These are phyloP conservation scores for Taphrorychus bicolor DNA, from an alignment of 2,888 invertebrate species.

Conservation along the genomic window DNA sequence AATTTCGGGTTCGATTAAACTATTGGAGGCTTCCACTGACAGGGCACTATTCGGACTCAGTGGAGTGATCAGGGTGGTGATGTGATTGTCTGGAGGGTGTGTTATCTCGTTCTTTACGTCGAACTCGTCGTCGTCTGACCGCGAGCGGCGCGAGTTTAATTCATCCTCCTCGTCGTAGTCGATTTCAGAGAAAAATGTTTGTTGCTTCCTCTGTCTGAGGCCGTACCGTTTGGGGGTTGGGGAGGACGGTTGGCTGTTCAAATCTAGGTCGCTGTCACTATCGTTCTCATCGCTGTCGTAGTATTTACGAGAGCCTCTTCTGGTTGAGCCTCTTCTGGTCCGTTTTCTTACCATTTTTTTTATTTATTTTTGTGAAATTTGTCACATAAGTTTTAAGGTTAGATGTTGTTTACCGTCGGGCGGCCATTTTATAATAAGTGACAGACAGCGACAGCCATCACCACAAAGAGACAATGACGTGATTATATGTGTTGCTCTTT, in stretches of 20 bases:
- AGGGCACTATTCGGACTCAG: not conserved
- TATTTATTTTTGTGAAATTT: conserved; percentile 9
- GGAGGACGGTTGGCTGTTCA: conserved; percentile 36
- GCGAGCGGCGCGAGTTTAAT: conserved; percentile 15
- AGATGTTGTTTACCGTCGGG: conserved; percentile 11
- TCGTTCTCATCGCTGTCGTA: conserved; percentile 52
- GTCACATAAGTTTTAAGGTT: conserved; percentile 31
- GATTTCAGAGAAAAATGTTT: conserved; percentile 55
- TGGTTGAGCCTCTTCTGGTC: conserved; percentile 36
- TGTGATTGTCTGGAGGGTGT: conserved; percentile 9
- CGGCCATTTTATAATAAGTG: no score
- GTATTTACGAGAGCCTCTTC: conserved; percentile 37
- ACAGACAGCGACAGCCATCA: no score
- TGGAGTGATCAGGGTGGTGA: conserved; percentile 1
- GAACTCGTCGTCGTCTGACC: conserved; percentile 50
- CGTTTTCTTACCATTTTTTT: conserved; percentile 52
- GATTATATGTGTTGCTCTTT: no score
- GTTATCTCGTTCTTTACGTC: conserved; percentile 45
- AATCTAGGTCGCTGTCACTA: conserved; percentile 52
- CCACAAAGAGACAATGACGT: no score
- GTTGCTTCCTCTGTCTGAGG: conserved; percentile 49
- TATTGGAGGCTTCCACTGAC: not conserved
- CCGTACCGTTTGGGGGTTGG: conserved; percentile 51
- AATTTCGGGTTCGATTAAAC: not conserved
- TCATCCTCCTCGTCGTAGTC: conserved; percentile 61